Base-by-base conservation (phyloP, 2,888 invertebrate genomes). In the Philonicus albiceps region DNA sequence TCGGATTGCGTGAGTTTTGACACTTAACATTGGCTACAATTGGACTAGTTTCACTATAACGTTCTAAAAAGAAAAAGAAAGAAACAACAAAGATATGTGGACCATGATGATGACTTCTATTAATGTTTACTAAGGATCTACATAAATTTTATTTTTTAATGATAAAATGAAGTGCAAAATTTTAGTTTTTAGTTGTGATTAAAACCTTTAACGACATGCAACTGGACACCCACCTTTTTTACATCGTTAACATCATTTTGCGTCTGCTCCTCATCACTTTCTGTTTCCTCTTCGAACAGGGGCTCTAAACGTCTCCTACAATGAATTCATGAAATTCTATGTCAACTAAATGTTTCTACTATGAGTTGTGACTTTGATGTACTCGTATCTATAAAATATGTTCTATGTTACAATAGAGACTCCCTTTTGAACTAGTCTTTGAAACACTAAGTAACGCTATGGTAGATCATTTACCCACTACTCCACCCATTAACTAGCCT, bases 211-310 rank as follows among this genome's bases (percentile, higher is more conserved):
- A 83, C 4, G 37, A 75, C 86, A 87, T 87, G 87, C 88, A 86
- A 87, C 87, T 88, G 87, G 72, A 85, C 87, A 86, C 86, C 86
- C 86, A 86, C 86, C 86, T 86, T 86, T 86, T 76, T 76, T 88
- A 92, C 88, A 89, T 91, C 91, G 89, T 92, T 91, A 90, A 91
- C 91, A 89, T 92, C 92, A 90, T 91, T 91, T 86, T 92, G 92
- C 22, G 91, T 91, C 88, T 91, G 91, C 89, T 92, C 92, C 88
- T 93, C 93, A 88, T 93, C 94, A 89, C 95, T 95, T 90, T 95
- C 95, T 27, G 96, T 96, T 89, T 97, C 97, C 92, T 97, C 97
- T 92, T 97, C 97, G 88, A 96, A 94, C 6, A 97, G 93, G 81
- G 97, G 97, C 91, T 97, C 97, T 90, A 97, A 92, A 89, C 96